Evolutionary conservation across 2,797 vertebrate genomes (phyloP).

Genomic region (Tenualosa thibaudeaui): DNA sequence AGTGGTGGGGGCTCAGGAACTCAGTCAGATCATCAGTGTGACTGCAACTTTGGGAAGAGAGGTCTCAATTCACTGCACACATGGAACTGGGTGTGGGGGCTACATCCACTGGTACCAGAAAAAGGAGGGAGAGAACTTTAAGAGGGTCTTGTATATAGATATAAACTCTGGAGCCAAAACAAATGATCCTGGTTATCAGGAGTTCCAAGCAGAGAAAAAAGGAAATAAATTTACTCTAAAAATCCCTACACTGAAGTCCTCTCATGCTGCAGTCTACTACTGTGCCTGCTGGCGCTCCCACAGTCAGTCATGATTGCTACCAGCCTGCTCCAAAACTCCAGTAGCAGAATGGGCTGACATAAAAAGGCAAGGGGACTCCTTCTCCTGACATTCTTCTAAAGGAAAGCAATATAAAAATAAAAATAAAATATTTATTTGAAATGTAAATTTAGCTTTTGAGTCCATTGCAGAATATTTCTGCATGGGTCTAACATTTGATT

Average conservation of each 20-base stretch:
- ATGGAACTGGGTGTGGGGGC: fast-evolving
- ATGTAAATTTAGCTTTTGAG: too few species aligned
- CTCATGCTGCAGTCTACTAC: constrained; percentile 38
- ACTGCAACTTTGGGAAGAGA: background rate
- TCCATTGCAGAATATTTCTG: too few species aligned
- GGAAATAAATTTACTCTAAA: constrained; percentile 29
- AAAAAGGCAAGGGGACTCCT: too few species aligned
- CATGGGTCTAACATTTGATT: too few species aligned
- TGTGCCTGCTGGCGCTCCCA: constrained; percentile 47
- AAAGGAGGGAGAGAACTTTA: constrained; percentile 33
- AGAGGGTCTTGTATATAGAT: constrained; percentile 39
- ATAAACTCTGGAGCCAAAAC: background rate
- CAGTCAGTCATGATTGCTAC: background rate
- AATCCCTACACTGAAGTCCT: background rate
- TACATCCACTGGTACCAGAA: constrained; percentile 52
- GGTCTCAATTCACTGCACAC: constrained; percentile 28
- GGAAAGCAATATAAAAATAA: too few species aligned
- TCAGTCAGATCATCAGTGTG: background rate
- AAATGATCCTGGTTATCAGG: background rate
- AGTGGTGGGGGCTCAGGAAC: background rate
- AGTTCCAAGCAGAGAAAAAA: constrained; percentile 12
- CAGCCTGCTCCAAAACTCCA: background rate
- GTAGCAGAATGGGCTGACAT: background rate
- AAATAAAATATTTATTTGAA: too few species aligned
- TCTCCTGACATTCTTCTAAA: too few species aligned